Percentiles rank a stretch among this genome's conserved stretches.
Conservation (phyloP, 2,797 vertebrate genomes). For the Sebastes iracundus region DNA sequence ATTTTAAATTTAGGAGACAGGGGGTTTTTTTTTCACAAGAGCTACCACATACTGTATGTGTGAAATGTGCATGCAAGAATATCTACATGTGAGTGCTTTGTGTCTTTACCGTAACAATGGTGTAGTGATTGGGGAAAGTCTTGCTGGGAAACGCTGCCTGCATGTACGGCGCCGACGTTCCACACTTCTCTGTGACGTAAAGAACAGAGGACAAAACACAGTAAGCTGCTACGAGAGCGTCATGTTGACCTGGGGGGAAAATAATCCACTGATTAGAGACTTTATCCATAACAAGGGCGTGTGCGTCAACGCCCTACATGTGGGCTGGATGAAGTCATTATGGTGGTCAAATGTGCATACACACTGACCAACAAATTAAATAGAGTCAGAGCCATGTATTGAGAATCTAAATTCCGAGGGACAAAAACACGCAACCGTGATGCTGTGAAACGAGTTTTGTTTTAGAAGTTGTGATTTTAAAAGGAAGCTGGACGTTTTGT, state of each 20-base stretch:
- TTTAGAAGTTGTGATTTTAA: no score
- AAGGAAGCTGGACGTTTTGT: no score
- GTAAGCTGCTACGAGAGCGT: neutral
- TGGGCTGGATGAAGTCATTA: neutral
- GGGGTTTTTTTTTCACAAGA: neutral
- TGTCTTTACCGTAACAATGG: constrained; percentile 78
- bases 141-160: constrained; percentile 83
- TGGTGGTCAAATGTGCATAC: no score
- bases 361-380: no score
- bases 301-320: neutral
- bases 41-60: neutral
- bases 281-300: rapidly evolving
- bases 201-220: neutral
- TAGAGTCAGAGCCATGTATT: no score
- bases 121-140: constrained; percentile 86
- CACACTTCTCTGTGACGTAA: constrained; percentile 68
- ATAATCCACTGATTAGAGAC: no score
- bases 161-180: constrained; percentile 79
- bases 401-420: no score
- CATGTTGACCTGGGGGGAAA: no score
- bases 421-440: no score
- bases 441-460: no score
- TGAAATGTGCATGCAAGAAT: neutral
- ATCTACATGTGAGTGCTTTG: neutral
- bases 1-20: neutral